A percentile compares a stretch with the other conserved stretches of the same genome.
Evolutionary conservation across 2,113 vertebrate genomes (phyloP).

Genomic region (Uria aalge): DNA sequence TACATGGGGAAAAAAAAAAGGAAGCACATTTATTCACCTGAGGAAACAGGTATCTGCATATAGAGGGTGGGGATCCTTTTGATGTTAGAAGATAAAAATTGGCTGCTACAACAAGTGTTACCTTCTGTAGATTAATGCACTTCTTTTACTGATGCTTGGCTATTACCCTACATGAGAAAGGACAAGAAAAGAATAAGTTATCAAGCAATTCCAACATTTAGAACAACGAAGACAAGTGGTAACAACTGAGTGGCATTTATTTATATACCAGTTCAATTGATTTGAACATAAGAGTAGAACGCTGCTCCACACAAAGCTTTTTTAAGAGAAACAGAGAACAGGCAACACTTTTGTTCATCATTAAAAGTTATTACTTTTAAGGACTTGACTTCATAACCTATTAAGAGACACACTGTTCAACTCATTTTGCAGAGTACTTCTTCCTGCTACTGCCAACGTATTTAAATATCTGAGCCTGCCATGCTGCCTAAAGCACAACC

Average conservation of each 20-base stretch:
- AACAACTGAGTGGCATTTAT: neutral
- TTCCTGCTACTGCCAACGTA: neutral
- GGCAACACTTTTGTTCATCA: neutral
- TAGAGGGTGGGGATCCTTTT: neutral
- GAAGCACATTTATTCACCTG: neutral
- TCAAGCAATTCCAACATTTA: neutral
- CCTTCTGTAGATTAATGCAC: neutral
- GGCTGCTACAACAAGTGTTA: neutral
- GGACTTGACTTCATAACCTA: neutral
- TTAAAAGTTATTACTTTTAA: neutral
- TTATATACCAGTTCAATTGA: neutral
- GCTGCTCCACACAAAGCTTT: neutral
- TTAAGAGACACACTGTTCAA: neutral
- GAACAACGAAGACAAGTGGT: neutral
- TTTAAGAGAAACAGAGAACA: neutral
- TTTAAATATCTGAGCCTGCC: conserved; percentile 28
- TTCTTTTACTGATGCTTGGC: neutral
- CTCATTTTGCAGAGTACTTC: neutral
- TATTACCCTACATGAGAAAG: neutral
- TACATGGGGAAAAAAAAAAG: neutral
- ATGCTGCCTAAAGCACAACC: neutral
- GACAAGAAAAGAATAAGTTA: neutral
- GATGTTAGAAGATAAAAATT: neutral
- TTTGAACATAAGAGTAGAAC: neutral
- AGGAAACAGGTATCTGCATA: neutral